Evolutionary conservation across 2,888 invertebrate species (phyloP), one percentile per base, ranked within the genome.

Genomic region (Eristalis tenax): DNA sequence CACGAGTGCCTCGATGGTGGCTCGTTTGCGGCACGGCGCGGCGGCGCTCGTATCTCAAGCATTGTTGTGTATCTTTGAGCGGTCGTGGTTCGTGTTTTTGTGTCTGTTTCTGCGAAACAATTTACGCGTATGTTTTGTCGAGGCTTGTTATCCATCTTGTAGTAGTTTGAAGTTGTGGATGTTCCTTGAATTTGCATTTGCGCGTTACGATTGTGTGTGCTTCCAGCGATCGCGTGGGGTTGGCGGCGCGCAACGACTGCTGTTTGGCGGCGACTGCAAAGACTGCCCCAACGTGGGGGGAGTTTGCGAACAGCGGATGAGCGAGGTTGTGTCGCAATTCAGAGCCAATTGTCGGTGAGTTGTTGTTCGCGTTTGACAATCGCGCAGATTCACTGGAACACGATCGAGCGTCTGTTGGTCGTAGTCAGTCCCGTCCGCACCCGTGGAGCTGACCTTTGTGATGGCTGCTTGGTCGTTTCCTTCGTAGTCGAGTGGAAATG

Each of bases 71-170:
- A 77, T 76, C 69, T 65, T 43, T 50, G 69, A 26, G 43, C 43
- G 70, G n/a, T n/a, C n/a, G n/a, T n/a, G n/a, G 69, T 50, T 77
- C 57, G 56, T 26, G 70, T 43, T 65, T 61, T 78, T 32, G 61
- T 66, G 18, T 65, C 26, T 69, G 11, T 65, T 50, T 64, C 18
- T 59, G 18, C 50, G 10, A 11, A 78, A 70, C 77, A 86, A 82
- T 75, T 74, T 75, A 78, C 82, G 82, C 86, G 77, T 77, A 28
- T 75, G 64, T 82, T 85, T 86, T 64, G 75, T 66, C 26, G 50
- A 64, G 77, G 59, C 81, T 81, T 73, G 66, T 84, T 79, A 74
- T 73, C 63, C 65, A 43, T 26, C 28, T 66, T 76, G 65, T 75
- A 38, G 43, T 69, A 32, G 15, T 59, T 11, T 18, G 50, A 18